Evolutionary conservation across 1,140 invertebrate genomes (phyloP).

Genomic region (Magallana ariakensis): DNA sequence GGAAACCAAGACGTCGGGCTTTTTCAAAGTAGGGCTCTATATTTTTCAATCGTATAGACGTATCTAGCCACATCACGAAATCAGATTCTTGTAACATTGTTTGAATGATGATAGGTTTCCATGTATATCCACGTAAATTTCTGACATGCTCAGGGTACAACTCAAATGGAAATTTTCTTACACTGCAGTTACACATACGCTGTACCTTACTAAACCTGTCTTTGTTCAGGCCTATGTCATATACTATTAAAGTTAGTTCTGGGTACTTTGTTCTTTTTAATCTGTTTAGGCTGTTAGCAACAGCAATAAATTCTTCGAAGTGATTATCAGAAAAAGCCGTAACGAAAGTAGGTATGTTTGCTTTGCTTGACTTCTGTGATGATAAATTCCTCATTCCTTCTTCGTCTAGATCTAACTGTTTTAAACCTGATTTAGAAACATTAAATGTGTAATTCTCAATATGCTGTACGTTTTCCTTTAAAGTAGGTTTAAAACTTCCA

Average conservation of each 20-base stretch:
- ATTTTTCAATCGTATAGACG: conserved; percentile 40
- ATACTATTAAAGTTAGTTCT: conserved; percentile 39
- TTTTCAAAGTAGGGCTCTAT: conserved; percentile 14
- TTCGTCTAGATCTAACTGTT: neutral
- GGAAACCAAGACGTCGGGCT: conserved; percentile 13
- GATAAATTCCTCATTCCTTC: neutral
- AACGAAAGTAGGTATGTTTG: neutral
- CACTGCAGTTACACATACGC: conserved; percentile 10
- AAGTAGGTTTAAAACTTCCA: too few species aligned
- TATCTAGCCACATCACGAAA: conserved; percentile 49
- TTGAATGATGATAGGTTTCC: conserved; percentile 47
- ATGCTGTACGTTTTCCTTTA: neutral
- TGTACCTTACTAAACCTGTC: neutral
- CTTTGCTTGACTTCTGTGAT: neutral
- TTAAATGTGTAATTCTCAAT: neutral
- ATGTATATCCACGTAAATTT: neutral
- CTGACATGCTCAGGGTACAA: neutral
- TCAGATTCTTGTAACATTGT: conserved; percentile 45
- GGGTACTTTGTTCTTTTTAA: neutral
- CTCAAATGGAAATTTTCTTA: conserved; percentile 1
- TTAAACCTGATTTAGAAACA: neutral
- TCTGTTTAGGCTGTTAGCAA: neutral
- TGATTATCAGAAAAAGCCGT: neutral
- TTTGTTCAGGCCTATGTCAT: conserved; percentile 41
- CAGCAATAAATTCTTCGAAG: neutral